Evolutionary conservation across 2,888 invertebrate species (phyloP), one percentile per base, ranked within the genome.

Genomic region (Crossocerus cetratus): DNA sequence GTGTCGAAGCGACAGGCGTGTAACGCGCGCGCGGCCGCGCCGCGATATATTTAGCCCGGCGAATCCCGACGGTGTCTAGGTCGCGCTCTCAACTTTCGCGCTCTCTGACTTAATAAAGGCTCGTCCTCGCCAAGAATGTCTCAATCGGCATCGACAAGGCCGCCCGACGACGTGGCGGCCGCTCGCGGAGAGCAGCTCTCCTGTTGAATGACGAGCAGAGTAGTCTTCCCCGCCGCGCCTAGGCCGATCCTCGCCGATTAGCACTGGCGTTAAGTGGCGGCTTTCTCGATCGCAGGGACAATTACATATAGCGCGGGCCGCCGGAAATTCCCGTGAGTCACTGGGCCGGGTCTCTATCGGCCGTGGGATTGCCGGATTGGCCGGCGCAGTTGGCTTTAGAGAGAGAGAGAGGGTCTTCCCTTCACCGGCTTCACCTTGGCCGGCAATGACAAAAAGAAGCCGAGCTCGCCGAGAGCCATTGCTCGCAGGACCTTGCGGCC

Each of bases 1-100:
- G 20, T 14, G 4, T 11, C 18, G 0, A 16, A 2, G 16, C 49
- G 63, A 60, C 61, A 69, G 59, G 72, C 59, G 66, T 55, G 53
- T 75, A 72, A 66, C 58, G 70, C 65, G 45, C 68, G 61, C 22
- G 21, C 32, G 32, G 55, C n/a, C n/a, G n/a, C n/a, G n/a, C n/a
- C n/a, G n/a, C n/a, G n/a, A 20, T 76, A 79, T 76, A 83, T 83
- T 81, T 83, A 82, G 78, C 49, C 53, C 11, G 22, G 21, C 45
- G 42, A 45, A 20, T 65, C 63, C 21, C 73, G 74, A 78, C 70
- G 63, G 75, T 83, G 80, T 83, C 83, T 84, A 83, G 82, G 81
- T 83, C 83, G 77, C 74, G 69, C 76, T 32, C 32, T 80, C 71
- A 77, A 76, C 76, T 65, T 32, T 43, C 23, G 61, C n/a, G 53